These are phyloP conservation scores for Ennomos fuscantarius DNA, from an alignment of 2,888 invertebrate species.

Conservation along the genomic window DNA sequence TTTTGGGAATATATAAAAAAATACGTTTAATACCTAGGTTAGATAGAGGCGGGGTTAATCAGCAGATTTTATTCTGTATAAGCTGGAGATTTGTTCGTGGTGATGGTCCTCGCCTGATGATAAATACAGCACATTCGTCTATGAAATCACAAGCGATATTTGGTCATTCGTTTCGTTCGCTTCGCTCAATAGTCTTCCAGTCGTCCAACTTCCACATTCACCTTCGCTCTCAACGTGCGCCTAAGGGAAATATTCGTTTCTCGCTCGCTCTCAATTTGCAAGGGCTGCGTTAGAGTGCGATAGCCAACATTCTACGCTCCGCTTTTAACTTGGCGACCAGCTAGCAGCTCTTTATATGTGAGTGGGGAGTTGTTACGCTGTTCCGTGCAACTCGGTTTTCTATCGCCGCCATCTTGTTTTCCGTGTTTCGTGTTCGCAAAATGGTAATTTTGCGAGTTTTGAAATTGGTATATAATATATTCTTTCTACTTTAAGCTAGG, in stretches of 20 bases:
- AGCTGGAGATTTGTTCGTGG: too few species aligned
- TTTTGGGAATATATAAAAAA: background rate
- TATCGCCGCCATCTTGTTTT: constrained; percentile 37
- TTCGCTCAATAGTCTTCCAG: constrained; percentile 31
- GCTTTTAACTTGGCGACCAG: constrained; percentile 36
- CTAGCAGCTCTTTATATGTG: constrained; percentile 48
- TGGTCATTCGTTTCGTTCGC: constrained; percentile 29
- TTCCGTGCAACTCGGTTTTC: constrained; percentile 43
- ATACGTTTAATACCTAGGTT: too few species aligned
- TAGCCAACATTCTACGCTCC: constrained; percentile 43
- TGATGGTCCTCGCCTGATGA: too few species aligned
- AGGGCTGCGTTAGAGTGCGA: constrained; percentile 48
- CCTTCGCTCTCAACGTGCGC: constrained; percentile 33
- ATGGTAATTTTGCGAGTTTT: constrained; percentile 1
- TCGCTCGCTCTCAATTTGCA: constrained; percentile 51
- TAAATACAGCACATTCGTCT: background rate
- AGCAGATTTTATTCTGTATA: too few species aligned
- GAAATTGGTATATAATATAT: constrained; percentile 10
- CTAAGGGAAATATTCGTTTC: constrained; percentile 28
- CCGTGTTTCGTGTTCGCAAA: constrained; percentile 19
- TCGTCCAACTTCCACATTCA: constrained; percentile 68
- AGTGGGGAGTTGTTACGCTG: constrained; percentile 72
- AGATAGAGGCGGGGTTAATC: too few species aligned
- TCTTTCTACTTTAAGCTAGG: too few species aligned
- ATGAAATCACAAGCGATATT: constrained; percentile 9